These are phyloP conservation scores for Schlechtendalia chinensis DNA, from an alignment of 1,140 invertebrate species.

Conservation along the genomic window DNA sequence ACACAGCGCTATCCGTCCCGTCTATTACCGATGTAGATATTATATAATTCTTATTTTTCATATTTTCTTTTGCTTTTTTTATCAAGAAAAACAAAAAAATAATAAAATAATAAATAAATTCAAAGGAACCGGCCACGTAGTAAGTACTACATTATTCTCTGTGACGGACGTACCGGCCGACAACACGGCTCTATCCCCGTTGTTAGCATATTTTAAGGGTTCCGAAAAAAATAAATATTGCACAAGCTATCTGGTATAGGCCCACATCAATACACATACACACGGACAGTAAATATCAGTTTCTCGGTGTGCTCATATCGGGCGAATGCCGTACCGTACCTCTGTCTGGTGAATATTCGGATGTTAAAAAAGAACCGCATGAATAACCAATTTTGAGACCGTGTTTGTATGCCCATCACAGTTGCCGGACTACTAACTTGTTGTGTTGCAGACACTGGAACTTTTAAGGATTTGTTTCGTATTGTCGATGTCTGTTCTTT, in stretches of 20 bases:
- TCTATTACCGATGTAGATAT: not conserved
- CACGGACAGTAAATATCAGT: not conserved
- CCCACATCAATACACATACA: not conserved
- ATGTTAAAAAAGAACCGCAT: too few species aligned
- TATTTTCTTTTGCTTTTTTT: not conserved
- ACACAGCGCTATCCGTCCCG: not conserved
- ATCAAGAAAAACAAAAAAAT: too few species aligned
- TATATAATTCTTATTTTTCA: not conserved
- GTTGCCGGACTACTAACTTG: too few species aligned
- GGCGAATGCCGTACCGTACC: not conserved
- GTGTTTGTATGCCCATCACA: not conserved
- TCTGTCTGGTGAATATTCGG: too few species aligned
- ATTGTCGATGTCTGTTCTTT: too few species aligned
- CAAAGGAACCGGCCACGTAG: too few species aligned
- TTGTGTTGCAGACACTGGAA: too few species aligned
- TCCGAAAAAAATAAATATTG: slow-evolving; percentile 19
- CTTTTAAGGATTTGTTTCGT: too few species aligned
- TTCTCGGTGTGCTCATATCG: not conserved
- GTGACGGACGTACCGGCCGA: slow-evolving; percentile 6
- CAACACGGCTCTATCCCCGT: not conserved
- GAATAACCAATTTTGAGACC: not conserved
- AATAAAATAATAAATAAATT: too few species aligned
- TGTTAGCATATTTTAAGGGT: slow-evolving; percentile 6
- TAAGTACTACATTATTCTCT: slow-evolving; percentile 16
- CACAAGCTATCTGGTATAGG: not conserved